These are phyloP conservation scores for Spilosoma lubricipeda DNA, from an alignment of 2,888 invertebrate species.

Conservation along the genomic window DNA sequence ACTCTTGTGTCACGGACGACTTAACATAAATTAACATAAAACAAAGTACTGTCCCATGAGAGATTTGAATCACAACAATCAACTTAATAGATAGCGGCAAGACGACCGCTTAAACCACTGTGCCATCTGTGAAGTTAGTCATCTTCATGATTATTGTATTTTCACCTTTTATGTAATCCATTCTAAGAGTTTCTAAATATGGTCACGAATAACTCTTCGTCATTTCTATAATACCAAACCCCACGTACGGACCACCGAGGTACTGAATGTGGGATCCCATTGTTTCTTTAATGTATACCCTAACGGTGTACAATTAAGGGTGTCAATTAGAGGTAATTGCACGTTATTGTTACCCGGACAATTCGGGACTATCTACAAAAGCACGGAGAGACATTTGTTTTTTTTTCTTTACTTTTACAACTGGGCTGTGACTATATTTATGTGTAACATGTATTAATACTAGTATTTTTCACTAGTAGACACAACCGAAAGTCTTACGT, in stretches of 20 bases:
- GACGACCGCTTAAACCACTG: too few species aligned
- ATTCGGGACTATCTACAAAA: slow-evolving; percentile 29
- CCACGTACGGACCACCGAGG: slow-evolving; percentile 32
- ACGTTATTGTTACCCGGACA: slow-evolving; percentile 39
- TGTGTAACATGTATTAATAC: too few species aligned
- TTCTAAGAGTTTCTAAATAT: slow-evolving; percentile 3
- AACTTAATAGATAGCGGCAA: too few species aligned
- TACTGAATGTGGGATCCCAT: slow-evolving; percentile 19
- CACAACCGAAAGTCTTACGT: too few species aligned
- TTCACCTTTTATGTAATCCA: neutral
- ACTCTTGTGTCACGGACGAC: too few species aligned
- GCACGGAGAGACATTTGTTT: neutral
- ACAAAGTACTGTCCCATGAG: too few species aligned
- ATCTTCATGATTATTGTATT: neutral
- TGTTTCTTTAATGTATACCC: slow-evolving; percentile 38
- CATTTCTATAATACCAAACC: neutral
- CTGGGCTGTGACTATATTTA: neutral
- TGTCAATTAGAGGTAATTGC: slow-evolving; percentile 29
- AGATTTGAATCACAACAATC: too few species aligned
- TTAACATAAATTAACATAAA: too few species aligned
- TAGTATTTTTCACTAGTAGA: too few species aligned
- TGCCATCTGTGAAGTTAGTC: too few species aligned
- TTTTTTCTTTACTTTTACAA: neutral
- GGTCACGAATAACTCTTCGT: neutral
- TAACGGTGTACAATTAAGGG: slow-evolving; percentile 20